Base-by-base conservation (phyloP, 2,888 invertebrate genomes). In the Panopea generosa region DNA sequence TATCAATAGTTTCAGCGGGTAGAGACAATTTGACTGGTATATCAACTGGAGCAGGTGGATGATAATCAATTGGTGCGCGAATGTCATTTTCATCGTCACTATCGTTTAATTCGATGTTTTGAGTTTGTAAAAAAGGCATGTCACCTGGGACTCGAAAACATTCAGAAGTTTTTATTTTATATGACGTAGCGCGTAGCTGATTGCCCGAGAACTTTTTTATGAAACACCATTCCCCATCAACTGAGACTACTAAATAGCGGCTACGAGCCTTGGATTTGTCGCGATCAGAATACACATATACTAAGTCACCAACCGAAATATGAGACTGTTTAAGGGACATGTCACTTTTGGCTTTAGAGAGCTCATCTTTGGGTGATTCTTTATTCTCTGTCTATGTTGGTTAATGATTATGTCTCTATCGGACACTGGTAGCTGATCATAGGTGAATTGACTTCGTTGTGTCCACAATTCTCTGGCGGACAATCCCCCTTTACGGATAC, bases 381-480 rank as follows among this genome's bases (percentile, higher is more conserved):
- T 4, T 2, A 18, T 14, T 6, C 60, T 45, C 4, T 14, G n/a
- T 6, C 47, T 22, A 18, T 60, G 22, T 47, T 47, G 24, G 22
- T 50, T 27, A 11, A 60, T n/a, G 18, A 84, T 80, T 1, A 71
- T 43, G 4, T 72, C 52, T 9, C 52, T 47, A 53, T 85, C 86
- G 9, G 45, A 24, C 3, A 83, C 27, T 4, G 78, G 76, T 14
- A 84, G 16, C 50, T 82, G 84, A 24, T 57, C 50, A 53, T 76
- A 56, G 0, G 83, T 70, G 40, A 82, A 82, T 49, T 85, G 82
- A 38, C 76, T 69, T 26, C 80, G 63, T 43, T 85, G 85, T 4
- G 68, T 65, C 69, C 65, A 73, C 50, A 81, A 47, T 69, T 84
- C 86, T 2, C 74, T 33, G n/a, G 82, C 53, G n/a, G 82, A 84